Conservation (phyloP, 2,888 invertebrate species). For the Priocnemis perturbator region DNA sequence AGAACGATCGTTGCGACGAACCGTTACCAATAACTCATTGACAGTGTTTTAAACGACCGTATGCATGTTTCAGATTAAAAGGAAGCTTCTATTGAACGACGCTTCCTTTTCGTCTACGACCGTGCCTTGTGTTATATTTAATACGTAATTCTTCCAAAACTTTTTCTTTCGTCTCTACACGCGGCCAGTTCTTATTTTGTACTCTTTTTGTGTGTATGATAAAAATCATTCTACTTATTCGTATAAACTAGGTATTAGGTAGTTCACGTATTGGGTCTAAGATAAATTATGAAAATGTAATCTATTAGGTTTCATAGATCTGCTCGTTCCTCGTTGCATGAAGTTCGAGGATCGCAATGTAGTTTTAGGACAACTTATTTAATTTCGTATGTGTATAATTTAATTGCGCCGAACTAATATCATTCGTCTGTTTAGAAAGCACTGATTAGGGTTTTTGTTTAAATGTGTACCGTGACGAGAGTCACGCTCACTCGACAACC, state of each 20-base stretch:
- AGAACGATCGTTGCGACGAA: no score
- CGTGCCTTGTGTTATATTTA: no score
- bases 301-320: constrained; percentile 49
- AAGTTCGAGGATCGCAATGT: constrained; percentile 25
- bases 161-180: constrained; percentile 40
- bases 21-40: no score
- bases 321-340: constrained; percentile 39
- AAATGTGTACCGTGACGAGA: no score
- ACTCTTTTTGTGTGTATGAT: constrained; percentile 50
- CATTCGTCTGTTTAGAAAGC: constrained; percentile 21
- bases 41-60: no score
- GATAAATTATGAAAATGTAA: constrained; percentile 29
- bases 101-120: no score
- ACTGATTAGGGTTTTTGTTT: constrained; percentile 25
- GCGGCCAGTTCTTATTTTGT: constrained; percentile 63
- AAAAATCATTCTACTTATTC: constrained; percentile 43
- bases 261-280: neutral
- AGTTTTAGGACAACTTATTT: constrained; percentile 42
- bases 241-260: no score
- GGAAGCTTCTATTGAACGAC: no score
- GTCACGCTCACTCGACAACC: constrained; percentile 27
- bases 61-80: no score
- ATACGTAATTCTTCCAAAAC: neutral
- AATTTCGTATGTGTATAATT: constrained; percentile 29
- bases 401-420: constrained; percentile 22